phyloP scores from a whole-genome alignment of 1,140 invertebrate genomes.

The Thalassaphorura encarpata region DNA sequence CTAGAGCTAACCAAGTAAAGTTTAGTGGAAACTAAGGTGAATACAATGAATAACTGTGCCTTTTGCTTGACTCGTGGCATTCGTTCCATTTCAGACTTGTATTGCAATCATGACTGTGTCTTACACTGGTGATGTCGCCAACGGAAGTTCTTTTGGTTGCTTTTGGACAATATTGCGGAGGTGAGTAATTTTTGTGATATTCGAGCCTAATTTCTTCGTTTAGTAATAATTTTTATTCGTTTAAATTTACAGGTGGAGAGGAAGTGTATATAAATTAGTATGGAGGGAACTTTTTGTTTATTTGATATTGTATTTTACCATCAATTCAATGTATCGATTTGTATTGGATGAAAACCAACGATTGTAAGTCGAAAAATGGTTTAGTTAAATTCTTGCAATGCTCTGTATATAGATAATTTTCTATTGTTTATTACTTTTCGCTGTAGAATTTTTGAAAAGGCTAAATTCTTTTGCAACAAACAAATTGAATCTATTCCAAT shows the following conservation, averaged over 20 bases:
- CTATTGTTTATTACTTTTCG: background rate
- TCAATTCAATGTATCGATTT: constrained; percentile 41
- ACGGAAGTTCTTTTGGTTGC: constrained; percentile 79
- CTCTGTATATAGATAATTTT: background rate
- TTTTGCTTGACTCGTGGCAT: too few species aligned
- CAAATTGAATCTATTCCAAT: constrained; percentile 40
- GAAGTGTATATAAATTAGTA: constrained; percentile 44
- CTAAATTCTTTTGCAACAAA: constrained; percentile 37
- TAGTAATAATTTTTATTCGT: too few species aligned
- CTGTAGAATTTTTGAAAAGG: background rate
- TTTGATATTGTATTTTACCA: constrained; percentile 36
- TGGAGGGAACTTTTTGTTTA: constrained; percentile 42
- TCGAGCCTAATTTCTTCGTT: too few species aligned
- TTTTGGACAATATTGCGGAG: constrained; percentile 76
- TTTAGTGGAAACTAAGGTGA: too few species aligned
- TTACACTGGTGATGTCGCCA: constrained; percentile 75
- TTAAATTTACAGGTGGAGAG: constrained; percentile 40
- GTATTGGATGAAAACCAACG: constrained; percentile 31
- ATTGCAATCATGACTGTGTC: constrained; percentile 74
- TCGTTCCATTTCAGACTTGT: too few species aligned
- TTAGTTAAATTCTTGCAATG: background rate
- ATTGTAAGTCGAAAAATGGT: background rate
- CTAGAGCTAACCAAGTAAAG: too few species aligned
- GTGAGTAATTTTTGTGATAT: too few species aligned
- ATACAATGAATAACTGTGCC: too few species aligned